These are phyloP conservation scores for Napeogenes inachia DNA, from an alignment of 2,888 invertebrate genomes.

Conservation along the genomic window DNA sequence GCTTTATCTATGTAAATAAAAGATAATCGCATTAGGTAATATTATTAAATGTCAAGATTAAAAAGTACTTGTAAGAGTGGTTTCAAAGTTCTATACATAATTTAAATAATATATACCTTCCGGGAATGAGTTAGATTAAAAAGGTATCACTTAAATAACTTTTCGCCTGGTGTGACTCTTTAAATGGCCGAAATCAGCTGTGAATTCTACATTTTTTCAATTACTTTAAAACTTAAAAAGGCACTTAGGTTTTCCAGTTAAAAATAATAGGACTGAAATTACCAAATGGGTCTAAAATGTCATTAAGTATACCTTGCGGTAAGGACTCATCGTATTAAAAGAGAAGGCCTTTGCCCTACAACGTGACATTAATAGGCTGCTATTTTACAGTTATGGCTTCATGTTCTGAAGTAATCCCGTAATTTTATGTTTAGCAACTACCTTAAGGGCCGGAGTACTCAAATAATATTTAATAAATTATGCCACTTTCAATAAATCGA, in stretches of 20 bases:
- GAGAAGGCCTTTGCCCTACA: conserved; percentile 1
- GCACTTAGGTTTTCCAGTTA: not conserved
- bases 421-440: conserved; percentile 1
- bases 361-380: conserved; percentile 3
- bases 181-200: no score
- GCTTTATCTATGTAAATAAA: no score
- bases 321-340: conserved; percentile 1
- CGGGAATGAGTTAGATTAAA: no score
- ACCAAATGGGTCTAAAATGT: not conserved
- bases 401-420: conserved; percentile 5
- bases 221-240: no score
- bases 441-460: not conserved
- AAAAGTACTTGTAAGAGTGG: no score
- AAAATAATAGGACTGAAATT: not conserved
- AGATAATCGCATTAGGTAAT: no score
- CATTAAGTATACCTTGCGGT: not conserved
- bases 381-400: conserved; percentile 4
- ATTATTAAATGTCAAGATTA: no score
- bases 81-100: no score
- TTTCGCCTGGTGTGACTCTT: no score
- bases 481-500: not conserved
- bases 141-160: no score
- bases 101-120: no score
- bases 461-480: not conserved
- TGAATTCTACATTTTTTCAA: no score